These are phyloP conservation scores for Phortica okadai DNA, from an alignment of 2,888 invertebrate genomes.

Conservation along the genomic window DNA sequence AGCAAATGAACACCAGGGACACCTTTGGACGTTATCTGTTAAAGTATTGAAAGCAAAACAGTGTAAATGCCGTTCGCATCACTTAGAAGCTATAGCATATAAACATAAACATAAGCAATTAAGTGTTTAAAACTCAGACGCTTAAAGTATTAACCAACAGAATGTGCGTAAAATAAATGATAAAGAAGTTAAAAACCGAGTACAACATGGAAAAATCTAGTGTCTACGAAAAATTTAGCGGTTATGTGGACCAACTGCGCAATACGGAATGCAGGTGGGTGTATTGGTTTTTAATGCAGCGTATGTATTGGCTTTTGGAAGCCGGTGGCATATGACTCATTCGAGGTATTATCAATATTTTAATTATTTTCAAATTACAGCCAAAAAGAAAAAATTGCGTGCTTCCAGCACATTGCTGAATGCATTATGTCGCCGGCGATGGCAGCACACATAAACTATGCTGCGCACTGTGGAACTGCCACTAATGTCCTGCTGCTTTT, in stretches of 20 bases:
- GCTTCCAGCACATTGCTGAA: constrained; percentile 85
- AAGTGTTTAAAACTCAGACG: neutral
- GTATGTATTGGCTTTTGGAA: neutral
- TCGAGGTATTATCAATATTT: constrained; percentile 22
- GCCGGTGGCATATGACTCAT: constrained; percentile 30
- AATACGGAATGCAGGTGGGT: constrained; percentile 76
- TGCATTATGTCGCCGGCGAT: constrained; percentile 78
- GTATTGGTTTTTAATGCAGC: neutral
- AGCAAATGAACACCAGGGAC: no score
- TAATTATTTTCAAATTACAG: constrained; percentile 74
- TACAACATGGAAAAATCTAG: constrained; percentile 68
- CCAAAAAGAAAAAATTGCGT: constrained; percentile 86
- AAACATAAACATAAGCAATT: constrained; percentile 18
- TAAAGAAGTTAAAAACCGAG: neutral
- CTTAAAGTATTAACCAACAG: constrained; percentile 34
- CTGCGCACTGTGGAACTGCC: constrained; percentile 82
- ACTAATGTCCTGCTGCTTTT: constrained; percentile 84
- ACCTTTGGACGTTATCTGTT: no score
- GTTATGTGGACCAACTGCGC: constrained; percentile 73
- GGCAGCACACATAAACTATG: constrained; percentile 79
- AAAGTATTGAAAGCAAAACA: no score
- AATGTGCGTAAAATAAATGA: constrained; percentile 39
- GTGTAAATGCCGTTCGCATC: neutral
- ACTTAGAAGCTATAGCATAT: neutral
- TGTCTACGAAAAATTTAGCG: constrained; percentile 70